Base-by-base conservation (phyloP, 2,113 vertebrate genomes). In the Cephalopholis sonnerati region DNA sequence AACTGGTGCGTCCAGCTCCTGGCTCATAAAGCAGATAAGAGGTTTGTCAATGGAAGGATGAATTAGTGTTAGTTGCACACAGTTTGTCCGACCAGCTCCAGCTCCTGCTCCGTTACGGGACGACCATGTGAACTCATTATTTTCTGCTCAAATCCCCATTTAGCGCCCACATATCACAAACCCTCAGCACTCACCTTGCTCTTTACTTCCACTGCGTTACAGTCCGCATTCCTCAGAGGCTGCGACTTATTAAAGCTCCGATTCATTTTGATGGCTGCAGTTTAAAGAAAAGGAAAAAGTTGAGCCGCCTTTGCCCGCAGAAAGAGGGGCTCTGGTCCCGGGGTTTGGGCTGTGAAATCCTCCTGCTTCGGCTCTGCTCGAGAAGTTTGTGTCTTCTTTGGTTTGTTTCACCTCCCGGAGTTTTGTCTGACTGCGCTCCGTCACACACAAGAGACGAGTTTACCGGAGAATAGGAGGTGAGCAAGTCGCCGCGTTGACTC, bases 131-230 rank as follows among this genome's bases (percentile, higher is more conserved):
- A 87, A 89, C 71, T 25, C 66, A 22, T 58, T 13, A 29, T 29
- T 58, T 68, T 65, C 24, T 41, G 10, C 15, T 46, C 18, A 74
- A 81, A 70, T 27, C 3, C 67, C 2, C 3, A 41, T 50, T 50
- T 41, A 48, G 24, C 22, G 16, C 8, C 8, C n/a, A 10, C 25
- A 20, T 25, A 69, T 18, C 25, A 25, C 16, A 74, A 66, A 9
- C 4, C 12, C 3, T 6, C 3, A 16, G 29, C 29, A 85, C 97
- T 96, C 92, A 98, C 98, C 97, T 98, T 99, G 93, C 97, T 98
- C 90, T 99, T 99, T 62, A 99, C 98, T 94, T 99, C 98, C 93
- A 99, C 97, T 0, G 97, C 97, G 89, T 95, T 96, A 90, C 96
- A 95, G 20, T 96, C 96, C 87, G 93, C 93, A 77, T 92, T 95